Conservation (phyloP, 1,140 invertebrate species). For the Caenorhabditis remanei region DNA sequence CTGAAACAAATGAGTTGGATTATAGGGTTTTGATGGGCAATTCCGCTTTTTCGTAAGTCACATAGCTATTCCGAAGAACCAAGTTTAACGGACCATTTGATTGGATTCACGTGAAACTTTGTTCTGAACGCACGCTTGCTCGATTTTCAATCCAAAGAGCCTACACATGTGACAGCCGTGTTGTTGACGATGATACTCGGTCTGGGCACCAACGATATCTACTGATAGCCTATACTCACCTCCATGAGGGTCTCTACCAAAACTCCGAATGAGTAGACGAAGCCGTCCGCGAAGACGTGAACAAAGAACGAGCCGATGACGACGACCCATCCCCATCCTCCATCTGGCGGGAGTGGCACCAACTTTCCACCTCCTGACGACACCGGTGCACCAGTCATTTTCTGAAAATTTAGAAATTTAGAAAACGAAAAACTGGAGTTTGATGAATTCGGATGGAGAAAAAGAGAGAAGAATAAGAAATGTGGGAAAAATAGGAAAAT, state of each 20-base stretch:
- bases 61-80: background rate
- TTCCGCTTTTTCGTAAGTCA: background rate
- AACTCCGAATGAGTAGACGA: constrained; percentile 80
- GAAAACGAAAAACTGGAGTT: background rate
- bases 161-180: constrained; percentile 46
- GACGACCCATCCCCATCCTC: constrained; percentile 85
- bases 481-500: background rate
- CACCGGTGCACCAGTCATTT: constrained; percentile 35
- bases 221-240: constrained; percentile 79
- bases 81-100: background rate
- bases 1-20: constrained; percentile 59
- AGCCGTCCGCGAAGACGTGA: constrained; percentile 95
- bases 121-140: background rate
- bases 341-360: constrained; percentile 78
- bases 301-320: constrained; percentile 88
- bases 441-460: background rate
- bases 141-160: constrained; percentile 34
- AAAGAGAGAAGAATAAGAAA: background rate
- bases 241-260: constrained; percentile 80
- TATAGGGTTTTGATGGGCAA: background rate
- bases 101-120: constrained; percentile 6
- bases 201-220: background rate
- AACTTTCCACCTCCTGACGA: constrained; percentile 32
- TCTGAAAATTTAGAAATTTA: background rate
- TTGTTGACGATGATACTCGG: background rate